A percentile compares a stretch with the other conserved stretches of the same genome.
These are phyloP conservation scores for Vanessa tameamea DNA, from an alignment of 1,140 invertebrate genomes.

Conservation along the genomic window DNA sequence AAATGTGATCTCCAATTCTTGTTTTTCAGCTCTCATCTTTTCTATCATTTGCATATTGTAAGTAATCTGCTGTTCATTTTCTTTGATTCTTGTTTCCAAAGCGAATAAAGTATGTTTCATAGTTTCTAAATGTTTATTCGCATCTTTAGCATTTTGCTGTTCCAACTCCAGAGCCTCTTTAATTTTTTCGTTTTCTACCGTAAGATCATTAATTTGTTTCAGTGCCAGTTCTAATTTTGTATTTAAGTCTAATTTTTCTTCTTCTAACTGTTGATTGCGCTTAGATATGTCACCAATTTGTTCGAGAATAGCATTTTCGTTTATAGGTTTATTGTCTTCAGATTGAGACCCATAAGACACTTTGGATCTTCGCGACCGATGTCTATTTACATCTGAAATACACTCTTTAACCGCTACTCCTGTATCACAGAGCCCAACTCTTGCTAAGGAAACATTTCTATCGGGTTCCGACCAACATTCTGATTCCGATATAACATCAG, in stretches of 20 bases:
- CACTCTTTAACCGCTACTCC: constrained; percentile 55
- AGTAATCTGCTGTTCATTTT: constrained; percentile 57
- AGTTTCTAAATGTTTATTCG: constrained; percentile 53
- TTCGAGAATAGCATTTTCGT: constrained; percentile 55
- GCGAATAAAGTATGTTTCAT: constrained; percentile 47
- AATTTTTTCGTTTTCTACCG: constrained; percentile 60
- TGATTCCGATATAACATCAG: constrained; percentile 85
- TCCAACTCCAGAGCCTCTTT: constrained; percentile 49
- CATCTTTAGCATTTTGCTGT: constrained; percentile 45
- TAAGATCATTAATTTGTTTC: constrained; percentile 59
- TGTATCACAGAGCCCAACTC: constrained; percentile 85
- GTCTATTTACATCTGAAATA: constrained; percentile 53
- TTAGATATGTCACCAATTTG: constrained; percentile 57
- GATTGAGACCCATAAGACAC: constrained; percentile 67
- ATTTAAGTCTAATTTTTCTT: constrained; percentile 59
- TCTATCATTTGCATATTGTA: constrained; percentile 52
- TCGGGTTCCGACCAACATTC: constrained; percentile 93
- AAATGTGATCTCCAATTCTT: constrained; percentile 64
- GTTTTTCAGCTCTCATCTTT: constrained; percentile 59
- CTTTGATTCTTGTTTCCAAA: constrained; percentile 54
- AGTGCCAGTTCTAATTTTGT: constrained; percentile 57
- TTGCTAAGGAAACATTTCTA: constrained; percentile 87
- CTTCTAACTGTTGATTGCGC: constrained; percentile 53
- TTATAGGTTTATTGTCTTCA: constrained; percentile 58
- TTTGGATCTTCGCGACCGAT: constrained; percentile 55